Evolutionary conservation across 1,140 invertebrate species (phyloP).

Genomic region (Scaptomyza montana): DNA sequence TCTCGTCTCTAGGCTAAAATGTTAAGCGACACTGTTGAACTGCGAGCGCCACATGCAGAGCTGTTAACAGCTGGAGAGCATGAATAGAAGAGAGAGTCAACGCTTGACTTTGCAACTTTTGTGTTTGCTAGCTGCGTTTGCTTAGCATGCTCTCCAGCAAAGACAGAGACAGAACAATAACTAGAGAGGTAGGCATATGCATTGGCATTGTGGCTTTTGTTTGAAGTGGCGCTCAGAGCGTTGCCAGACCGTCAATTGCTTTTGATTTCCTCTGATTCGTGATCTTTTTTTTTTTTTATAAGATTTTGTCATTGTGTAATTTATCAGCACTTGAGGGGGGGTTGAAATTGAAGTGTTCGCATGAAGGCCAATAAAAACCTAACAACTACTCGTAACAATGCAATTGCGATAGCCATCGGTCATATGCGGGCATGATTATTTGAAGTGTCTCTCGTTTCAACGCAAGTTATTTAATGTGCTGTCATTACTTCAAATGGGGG

Average conservation of each 20-base stretch:
- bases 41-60: constrained; percentile 53
- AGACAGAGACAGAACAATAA: constrained; percentile 47
- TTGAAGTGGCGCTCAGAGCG: constrained; percentile 38
- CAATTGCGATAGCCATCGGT: constrained; percentile 60
- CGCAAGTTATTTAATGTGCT: constrained; percentile 53
- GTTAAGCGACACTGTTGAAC: constrained; percentile 31
- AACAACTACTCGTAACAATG: constrained; percentile 39
- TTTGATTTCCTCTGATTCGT: constrained; percentile 1
- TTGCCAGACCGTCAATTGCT: constrained; percentile 41
- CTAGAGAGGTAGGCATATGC: constrained; percentile 30
- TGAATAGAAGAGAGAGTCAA: neutral
- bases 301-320: constrained; percentile 39
- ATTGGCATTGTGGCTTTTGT: constrained; percentile 41
- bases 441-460: constrained; percentile 57
- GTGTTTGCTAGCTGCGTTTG: constrained; percentile 12
- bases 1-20: constrained; percentile 5
- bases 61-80: constrained; percentile 51
- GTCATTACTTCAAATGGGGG: constrained; percentile 55
- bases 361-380: constrained; percentile 49
- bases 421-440: constrained; percentile 61
- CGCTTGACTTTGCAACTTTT: constrained; percentile 21
- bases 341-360: constrained; percentile 40
- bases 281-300: neutral
- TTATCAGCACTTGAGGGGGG: constrained; percentile 37
- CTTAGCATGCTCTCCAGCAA: constrained; percentile 23